phyloP scores from a whole-genome alignment of 2,113 vertebrate genomes.

The Dicrurus megarhynchus region DNA sequence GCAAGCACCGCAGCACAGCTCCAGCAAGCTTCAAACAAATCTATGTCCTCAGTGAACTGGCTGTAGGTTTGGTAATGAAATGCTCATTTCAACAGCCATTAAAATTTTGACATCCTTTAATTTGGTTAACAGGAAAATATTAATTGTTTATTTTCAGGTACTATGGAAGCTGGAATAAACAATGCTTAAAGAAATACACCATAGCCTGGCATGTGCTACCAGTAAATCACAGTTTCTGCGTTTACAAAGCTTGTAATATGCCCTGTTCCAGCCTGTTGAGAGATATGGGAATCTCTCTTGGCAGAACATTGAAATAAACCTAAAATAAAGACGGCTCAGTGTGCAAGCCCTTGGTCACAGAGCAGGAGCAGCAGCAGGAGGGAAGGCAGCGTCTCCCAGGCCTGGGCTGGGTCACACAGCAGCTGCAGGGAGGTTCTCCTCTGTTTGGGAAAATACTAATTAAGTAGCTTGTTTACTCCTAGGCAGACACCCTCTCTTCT shows the following conservation, averaged over 20 bases:
- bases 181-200: neutral
- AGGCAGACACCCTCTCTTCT: neutral
- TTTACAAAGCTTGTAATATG: neutral
- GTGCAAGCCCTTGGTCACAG: accelerated
- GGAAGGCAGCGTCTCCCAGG: neutral
- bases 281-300: neutral
- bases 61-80: neutral
- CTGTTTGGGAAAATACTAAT: neutral
- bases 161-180: neutral
- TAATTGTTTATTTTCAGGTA: neutral
- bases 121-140: neutral
- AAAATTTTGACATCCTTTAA: neutral
- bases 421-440: neutral
- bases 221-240: neutral
- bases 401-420: neutral
- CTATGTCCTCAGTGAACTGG: neutral
- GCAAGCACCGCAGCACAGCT: neutral
- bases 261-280: neutral
- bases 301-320: neutral
- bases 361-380: neutral
- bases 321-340: accelerated
- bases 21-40: neutral
- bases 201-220: neutral
- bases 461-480: neutral
- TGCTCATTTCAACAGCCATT: neutral